Base-by-base conservation (phyloP, 2,888 invertebrate species). In the Erebia ligea region DNA sequence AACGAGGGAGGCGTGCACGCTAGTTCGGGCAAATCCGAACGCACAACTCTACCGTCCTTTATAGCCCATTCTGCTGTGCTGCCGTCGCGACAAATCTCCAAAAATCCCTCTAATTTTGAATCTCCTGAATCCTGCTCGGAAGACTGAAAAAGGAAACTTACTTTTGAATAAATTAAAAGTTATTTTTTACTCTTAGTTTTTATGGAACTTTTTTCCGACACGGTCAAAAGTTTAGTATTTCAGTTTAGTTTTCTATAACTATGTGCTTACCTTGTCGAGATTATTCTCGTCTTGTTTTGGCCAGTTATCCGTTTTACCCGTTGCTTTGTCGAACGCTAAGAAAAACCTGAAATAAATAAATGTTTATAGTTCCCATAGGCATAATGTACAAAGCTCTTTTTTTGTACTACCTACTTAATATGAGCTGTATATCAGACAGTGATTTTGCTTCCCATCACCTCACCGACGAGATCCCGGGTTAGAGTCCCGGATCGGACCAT, bases 251-350 rank as follows among this genome's bases (percentile, higher is more conserved):
- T 45, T 45, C 13, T 45, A 13, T 45, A 13, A 45, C 13, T 40
- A 21, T 48, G 45, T 54, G 19, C 34, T 34, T 80, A 91, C 92
- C 88, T 91, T 91, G 66, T 92, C 92, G 0, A 79, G 71, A 40
- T 86, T 87, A 2, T 84, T 89, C 15, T 92, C 92, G 52, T 93
- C 91, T 70, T 87, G 89, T 78, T 92, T 92, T 0, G 90, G 91
- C 90, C 90, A 93, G 76, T 93, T 94, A 11, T 92, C 93, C 4
- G 83, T 86, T 78, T 91, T 92, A 0, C 93, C 94, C 54, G 94
- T 93, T 1, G 95, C 95, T 90, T 97, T 97, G 81, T 97, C 97
- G 80, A 98, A 98, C 11, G 96, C 95, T 57, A 97, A 85, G 84
- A 98, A 98, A 81, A 97, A 98, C 71, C 97, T 95, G 90, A 48